phyloP scores from a whole-genome alignment of 2,888 invertebrate species.

The Choristoneura rosaceana region DNA sequence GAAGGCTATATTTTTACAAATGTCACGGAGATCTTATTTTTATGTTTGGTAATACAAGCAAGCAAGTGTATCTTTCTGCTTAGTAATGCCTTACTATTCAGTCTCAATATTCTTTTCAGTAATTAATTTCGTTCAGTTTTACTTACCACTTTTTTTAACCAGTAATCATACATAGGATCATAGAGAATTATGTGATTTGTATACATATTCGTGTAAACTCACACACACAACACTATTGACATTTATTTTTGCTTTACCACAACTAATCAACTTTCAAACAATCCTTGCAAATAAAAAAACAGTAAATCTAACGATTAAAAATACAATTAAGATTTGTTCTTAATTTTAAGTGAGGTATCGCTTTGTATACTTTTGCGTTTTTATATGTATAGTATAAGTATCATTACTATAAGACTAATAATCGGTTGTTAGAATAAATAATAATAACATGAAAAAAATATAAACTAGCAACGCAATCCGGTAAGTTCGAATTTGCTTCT shows the following conservation, averaged over 20 bases:
- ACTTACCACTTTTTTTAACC: too few species aligned
- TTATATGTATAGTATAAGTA: slow-evolving; percentile 3
- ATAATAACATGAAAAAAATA: not conserved
- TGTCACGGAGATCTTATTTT: too few species aligned
- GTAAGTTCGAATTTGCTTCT: not conserved
- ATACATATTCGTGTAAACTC: slow-evolving; percentile 1
- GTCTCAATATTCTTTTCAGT: too few species aligned
- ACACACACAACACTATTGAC: not conserved
- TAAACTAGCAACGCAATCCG: not conserved
- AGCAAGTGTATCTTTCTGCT: too few species aligned
- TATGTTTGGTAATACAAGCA: too few species aligned
- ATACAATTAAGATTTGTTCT: slow-evolving; percentile 38
- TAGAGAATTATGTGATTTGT: not conserved
- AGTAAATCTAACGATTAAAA: slow-evolving; percentile 23
- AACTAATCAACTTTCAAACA: not conserved
- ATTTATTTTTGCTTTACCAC: not conserved
- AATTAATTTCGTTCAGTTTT: too few species aligned
- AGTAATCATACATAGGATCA: too few species aligned
- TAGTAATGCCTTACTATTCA: too few species aligned
- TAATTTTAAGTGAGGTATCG: slow-evolving; percentile 49
- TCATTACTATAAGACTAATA: slow-evolving; percentile 34
- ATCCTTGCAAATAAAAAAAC: slow-evolving; percentile 29
- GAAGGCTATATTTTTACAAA: not conserved
- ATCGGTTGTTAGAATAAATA: slow-evolving; percentile 12
- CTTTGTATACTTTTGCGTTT: slow-evolving; percentile 44